phyloP scores from a whole-genome alignment of 2,888 invertebrate genomes.

The Hypsopygia costalis region DNA sequence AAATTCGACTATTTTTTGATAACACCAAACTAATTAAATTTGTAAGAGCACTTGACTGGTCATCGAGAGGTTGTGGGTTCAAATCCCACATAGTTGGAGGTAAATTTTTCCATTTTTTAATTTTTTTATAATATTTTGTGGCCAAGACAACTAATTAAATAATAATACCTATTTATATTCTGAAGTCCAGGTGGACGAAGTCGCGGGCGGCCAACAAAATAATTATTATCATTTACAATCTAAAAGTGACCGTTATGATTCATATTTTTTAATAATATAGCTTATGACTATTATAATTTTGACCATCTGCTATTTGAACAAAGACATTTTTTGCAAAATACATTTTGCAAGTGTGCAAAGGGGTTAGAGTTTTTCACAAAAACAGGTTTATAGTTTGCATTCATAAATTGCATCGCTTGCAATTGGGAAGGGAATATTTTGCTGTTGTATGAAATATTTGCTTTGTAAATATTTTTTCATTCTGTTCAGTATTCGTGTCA shows the following conservation, averaged over 20 bases:
- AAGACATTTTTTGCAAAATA: slow-evolving; percentile 54
- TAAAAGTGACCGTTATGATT: slow-evolving; percentile 33
- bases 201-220: no score
- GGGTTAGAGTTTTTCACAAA: slow-evolving; percentile 38
- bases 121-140: no score
- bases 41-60: no score
- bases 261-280: slow-evolving; percentile 30
- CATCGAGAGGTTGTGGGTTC: no score
- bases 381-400: slow-evolving; percentile 56
- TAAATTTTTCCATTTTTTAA: no score
- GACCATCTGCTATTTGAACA: slow-evolving; percentile 61
- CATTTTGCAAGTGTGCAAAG: slow-evolving; percentile 45
- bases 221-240: slow-evolving; percentile 2
- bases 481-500: no score
- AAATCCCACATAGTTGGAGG: no score
- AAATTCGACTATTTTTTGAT: no score
- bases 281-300: slow-evolving; percentile 29
- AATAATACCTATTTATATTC: no score
- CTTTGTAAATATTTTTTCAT: neutral
- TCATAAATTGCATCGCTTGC: slow-evolving; percentile 32
- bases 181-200: no score
- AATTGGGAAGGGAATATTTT: slow-evolving; percentile 4
- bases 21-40: no score
- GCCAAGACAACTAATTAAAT: no score
- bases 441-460: neutral